phyloP scores from a whole-genome alignment of 2,888 invertebrate genomes.

The Tupiocoris notatus region DNA sequence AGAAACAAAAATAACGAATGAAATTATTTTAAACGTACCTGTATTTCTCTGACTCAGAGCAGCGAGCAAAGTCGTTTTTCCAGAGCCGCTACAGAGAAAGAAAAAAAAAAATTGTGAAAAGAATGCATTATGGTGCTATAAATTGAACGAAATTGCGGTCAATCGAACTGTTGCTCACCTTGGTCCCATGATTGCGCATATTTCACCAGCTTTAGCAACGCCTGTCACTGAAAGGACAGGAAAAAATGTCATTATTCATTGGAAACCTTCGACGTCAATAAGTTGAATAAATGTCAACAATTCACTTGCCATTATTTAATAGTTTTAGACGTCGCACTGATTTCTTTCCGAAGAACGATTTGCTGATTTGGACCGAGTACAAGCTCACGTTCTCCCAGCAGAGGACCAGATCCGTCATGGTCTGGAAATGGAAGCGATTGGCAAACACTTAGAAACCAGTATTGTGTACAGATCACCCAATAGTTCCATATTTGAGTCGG shows the following conservation, averaged over 20 bases:
- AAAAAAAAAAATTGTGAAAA: background rate
- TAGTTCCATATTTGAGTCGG: no score
- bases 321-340: background rate
- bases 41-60: conserved; percentile 71
- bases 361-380: background rate
- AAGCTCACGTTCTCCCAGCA: conserved; percentile 1
- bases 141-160: background rate
- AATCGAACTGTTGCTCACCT: conserved; percentile 57
- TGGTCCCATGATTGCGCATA: conserved; percentile 72
- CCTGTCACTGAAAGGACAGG: conserved; percentile 65
- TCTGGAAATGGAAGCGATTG: no score
- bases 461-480: no score
- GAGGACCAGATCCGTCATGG: background rate
- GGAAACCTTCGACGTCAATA: background rate
- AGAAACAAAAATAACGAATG: no score
- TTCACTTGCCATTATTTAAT: conserved; percentile 4
- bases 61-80: conserved; percentile 72
- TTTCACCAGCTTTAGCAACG: conserved; percentile 64
- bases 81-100: conserved; percentile 64
- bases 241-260: background rate
- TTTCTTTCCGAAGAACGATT: background rate
- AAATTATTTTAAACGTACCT: no score
- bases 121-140: no score
- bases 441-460: no score
- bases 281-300: background rate